These are phyloP conservation scores for Corythucha ciliata DNA, from an alignment of 2,888 invertebrate genomes.

Conservation along the genomic window DNA sequence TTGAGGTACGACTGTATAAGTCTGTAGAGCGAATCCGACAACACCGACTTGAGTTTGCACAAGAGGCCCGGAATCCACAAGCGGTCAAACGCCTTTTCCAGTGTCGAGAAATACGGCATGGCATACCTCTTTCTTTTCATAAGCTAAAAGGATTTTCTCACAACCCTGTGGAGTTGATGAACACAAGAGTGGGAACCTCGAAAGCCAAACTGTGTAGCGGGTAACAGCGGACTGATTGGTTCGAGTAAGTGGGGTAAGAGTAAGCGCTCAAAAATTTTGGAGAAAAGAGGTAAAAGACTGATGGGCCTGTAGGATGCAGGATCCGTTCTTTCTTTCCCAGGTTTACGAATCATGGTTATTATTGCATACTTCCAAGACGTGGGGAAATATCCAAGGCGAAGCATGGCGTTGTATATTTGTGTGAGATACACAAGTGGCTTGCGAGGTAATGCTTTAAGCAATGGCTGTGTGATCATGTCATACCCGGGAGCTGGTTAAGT, in stretches of 20 bases:
- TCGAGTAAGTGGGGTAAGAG: not conserved
- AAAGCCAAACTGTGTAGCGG: conserved; percentile 8
- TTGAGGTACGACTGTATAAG: conserved; percentile 17
- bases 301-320: not conserved
- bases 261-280: conserved; percentile 12
- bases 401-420: conserved; percentile 2
- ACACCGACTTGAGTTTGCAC: conserved; percentile 3
- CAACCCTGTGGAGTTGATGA: not conserved
- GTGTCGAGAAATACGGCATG: conserved; percentile 7
- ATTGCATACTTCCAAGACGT: not conserved
- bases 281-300: conserved; percentile 3
- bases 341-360: conserved; percentile 1
- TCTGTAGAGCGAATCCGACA: conserved; percentile 7
- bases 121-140: conserved; percentile 10
- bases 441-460: not conserved
- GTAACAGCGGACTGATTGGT: not conserved
- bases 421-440: not conserved
- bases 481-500: conserved; percentile 12
- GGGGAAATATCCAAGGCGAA: not conserved
- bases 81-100: conserved; percentile 10
- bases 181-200: not conserved
- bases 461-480: conserved; percentile 4
- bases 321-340: not conserved
- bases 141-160: not conserved
- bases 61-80: not conserved